Evolutionary conservation across 2,888 invertebrate species (phyloP).

Genomic region (Archips crataeganus): DNA sequence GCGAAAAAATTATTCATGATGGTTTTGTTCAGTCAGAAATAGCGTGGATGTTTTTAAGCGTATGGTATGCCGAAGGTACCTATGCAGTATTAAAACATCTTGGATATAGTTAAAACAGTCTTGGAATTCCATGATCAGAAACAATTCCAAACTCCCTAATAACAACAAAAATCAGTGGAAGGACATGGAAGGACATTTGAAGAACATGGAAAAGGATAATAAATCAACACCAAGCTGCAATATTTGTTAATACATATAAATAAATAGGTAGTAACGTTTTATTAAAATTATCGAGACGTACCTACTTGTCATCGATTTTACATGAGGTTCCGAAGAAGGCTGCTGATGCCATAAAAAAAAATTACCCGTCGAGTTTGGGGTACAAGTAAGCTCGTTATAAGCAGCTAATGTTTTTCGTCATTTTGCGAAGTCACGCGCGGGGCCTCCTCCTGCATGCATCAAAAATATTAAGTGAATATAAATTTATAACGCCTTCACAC

Average conservation of each 20-base stretch:
- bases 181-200: too few species aligned
- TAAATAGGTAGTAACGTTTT: too few species aligned
- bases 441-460: slow-evolving; percentile 53
- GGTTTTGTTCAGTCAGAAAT: background rate
- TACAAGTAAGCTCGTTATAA: slow-evolving; percentile 46
- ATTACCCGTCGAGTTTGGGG: slow-evolving; percentile 22
- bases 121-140: too few species aligned
- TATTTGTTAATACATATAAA: too few species aligned
- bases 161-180: too few species aligned
- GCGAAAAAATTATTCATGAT: background rate
- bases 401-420: slow-evolving; percentile 52
- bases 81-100: too few species aligned
- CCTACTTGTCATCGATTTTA: background rate
- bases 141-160: too few species aligned
- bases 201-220: too few species aligned
- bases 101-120: too few species aligned
- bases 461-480: slow-evolving; percentile 58
- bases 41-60: background rate
- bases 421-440: slow-evolving; percentile 60
- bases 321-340: background rate
- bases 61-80: too few species aligned
- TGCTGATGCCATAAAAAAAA: slow-evolving; percentile 5
- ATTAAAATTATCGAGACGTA: background rate
- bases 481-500: slow-evolving; percentile 23
- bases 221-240: too few species aligned